phyloP scores from a whole-genome alignment of 1,140 invertebrate genomes.

The Aphidius gifuensis region DNA sequence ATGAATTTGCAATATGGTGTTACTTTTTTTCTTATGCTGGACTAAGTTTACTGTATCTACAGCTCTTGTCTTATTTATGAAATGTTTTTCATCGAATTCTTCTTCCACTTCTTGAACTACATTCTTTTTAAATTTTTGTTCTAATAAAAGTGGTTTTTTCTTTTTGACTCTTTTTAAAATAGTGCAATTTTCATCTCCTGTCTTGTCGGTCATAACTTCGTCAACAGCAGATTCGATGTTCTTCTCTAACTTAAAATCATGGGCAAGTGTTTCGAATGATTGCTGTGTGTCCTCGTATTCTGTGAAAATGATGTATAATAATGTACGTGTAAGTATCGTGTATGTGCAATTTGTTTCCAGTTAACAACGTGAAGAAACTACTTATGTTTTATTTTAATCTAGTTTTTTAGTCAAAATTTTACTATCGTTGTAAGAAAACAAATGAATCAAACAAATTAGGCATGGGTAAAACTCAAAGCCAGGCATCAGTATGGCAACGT shows the following conservation, averaged over 20 bases:
- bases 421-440: too few species aligned
- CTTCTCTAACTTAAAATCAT: slow-evolving; percentile 35
- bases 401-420: too few species aligned
- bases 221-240: too few species aligned
- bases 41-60: slow-evolving; percentile 25
- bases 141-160: too few species aligned
- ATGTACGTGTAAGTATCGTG: slow-evolving; percentile 47
- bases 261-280: slow-evolving; percentile 52
- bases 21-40: slow-evolving; percentile 23
- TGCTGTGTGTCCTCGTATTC: slow-evolving; percentile 57
- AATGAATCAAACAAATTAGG: too few species aligned
- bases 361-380: slow-evolving; percentile 2
- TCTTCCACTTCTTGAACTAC: slow-evolving; percentile 29
- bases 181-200: too few species aligned
- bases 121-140: too few species aligned
- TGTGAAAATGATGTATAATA: slow-evolving; percentile 54
- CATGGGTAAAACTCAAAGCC: too few species aligned
- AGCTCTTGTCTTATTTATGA: slow-evolving; percentile 38
- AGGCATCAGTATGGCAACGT: too few species aligned
- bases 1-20: slow-evolving; percentile 35
- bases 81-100: slow-evolving; percentile 45
- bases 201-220: too few species aligned
- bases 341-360: slow-evolving; percentile 42
- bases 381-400: too few species aligned
- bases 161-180: too few species aligned